A percentile compares a stretch with the other conserved stretches of the same genome.
Conservation (phyloP, 2,797 vertebrate species). For the Antennarius maculatus region DNA sequence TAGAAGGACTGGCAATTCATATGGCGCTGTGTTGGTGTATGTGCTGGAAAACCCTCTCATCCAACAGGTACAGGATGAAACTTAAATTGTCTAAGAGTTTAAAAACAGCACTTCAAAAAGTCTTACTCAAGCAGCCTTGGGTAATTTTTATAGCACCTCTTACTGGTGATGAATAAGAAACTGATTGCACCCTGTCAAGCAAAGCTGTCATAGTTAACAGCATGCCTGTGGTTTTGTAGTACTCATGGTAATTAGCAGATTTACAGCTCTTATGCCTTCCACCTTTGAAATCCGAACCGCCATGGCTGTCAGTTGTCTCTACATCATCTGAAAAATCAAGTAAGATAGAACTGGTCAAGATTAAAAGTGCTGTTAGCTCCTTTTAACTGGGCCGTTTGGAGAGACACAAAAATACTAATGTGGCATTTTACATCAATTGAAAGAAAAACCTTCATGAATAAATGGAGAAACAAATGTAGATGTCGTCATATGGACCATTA, state of each 20-base stretch:
- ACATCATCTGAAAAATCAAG: not conserved
- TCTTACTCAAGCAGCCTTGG: not conserved
- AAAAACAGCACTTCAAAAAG: not conserved
- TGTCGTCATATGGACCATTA: too few relatives aligned
- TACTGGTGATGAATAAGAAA: constrained; percentile 3
- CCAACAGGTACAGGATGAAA: not conserved
- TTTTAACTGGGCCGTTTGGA: too few relatives aligned
- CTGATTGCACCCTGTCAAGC: constrained; percentile 23
- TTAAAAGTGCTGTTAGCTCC: too few relatives aligned
- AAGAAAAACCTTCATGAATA: too few relatives aligned
- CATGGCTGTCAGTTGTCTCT: constrained; percentile 2
- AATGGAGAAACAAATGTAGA: too few relatives aligned
- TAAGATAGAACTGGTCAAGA: not conserved
- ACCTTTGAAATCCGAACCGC: not conserved
- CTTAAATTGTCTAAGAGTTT: constrained; percentile 1
- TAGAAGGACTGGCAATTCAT: constrained; percentile 2
- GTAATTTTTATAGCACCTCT: not conserved
- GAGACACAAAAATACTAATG: too few relatives aligned
- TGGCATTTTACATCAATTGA: too few relatives aligned
- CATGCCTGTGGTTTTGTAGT: constrained; percentile 4
- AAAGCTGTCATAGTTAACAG: constrained; percentile 8
- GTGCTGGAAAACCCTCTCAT: too few relatives aligned
- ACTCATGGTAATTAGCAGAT: constrained; percentile 12
- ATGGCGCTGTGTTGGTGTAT: not conserved
- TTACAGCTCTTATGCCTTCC: not conserved